Percentiles rank a stretch among this genome's conserved stretches.
Evolutionary conservation across 2,113 vertebrate genomes (phyloP).

Genomic region (Halichoerus grypus): DNA sequence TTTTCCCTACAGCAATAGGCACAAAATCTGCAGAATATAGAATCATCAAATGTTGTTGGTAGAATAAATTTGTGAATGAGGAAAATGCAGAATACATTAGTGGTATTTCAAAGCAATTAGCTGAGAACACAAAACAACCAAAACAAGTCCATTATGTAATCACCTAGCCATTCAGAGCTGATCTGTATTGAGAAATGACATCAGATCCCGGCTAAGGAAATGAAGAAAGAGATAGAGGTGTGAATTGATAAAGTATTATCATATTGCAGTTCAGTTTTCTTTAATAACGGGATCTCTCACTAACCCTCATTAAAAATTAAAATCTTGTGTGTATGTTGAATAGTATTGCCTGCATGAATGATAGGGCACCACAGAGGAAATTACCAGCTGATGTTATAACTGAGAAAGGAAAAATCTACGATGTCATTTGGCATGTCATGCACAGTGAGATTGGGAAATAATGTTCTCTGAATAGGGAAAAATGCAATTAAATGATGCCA

Average conservation of each 20-base stretch:
- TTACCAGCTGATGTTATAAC: background rate
- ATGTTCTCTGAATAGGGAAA: background rate
- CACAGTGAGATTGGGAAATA: background rate
- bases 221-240: slow-evolving; percentile 51
- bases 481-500: background rate
- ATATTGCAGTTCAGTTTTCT: slow-evolving; percentile 5
- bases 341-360: background rate
- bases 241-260: slow-evolving; percentile 54
- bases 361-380: background rate
- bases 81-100: slow-evolving; percentile 60
- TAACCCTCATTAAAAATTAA: slow-evolving; percentile 66
- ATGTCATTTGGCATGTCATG: background rate
- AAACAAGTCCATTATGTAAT: slow-evolving; percentile 51
- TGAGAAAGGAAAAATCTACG: background rate
- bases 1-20: background rate
- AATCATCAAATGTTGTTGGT: background rate
- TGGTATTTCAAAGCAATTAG: slow-evolving; percentile 71
- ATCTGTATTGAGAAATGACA: slow-evolving; percentile 69
- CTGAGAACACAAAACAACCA: slow-evolving; percentile 48
- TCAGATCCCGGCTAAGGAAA: slow-evolving; percentile 64
- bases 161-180: slow-evolving; percentile 49
- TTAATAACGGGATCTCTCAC: slow-evolving; percentile 57
- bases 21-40: background rate
- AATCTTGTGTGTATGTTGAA: slow-evolving; percentile 38
- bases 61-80: slow-evolving; percentile 43